A percentile compares a stretch with the other conserved stretches of the same genome.
Conservation (phyloP, 92 coral and sea anemone species). For the Epizoanthus stellaris region DNA sequence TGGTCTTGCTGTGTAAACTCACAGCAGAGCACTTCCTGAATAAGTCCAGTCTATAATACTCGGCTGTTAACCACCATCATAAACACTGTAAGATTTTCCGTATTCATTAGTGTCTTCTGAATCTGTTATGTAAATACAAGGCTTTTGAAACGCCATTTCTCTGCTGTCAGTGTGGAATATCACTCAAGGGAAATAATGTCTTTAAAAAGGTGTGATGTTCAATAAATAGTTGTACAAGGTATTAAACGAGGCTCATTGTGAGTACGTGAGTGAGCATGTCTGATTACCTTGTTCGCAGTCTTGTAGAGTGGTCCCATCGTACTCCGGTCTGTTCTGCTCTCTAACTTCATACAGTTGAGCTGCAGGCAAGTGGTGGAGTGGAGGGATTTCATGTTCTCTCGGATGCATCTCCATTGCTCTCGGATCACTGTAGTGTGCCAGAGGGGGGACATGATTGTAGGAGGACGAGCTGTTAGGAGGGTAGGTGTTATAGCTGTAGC, state of each 20-base stretch:
- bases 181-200: slow-evolving; percentile 52
- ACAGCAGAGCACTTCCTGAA: slow-evolving; percentile 17
- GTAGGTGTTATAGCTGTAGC: slow-evolving; percentile 73
- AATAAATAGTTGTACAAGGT: slow-evolving; percentile 67
- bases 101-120: neutral
- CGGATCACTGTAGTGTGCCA: slow-evolving; percentile 73
- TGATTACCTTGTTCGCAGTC: slow-evolving; percentile 87
- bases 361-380: slow-evolving; percentile 83
- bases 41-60: neutral
- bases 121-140: slow-evolving; percentile 56
- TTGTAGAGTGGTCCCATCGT: slow-evolving; percentile 58
- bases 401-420: slow-evolving; percentile 73
- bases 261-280: slow-evolving; percentile 34
- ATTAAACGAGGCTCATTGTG: slow-evolving; percentile 25
- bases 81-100: neutral
- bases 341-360: slow-evolving; percentile 60
- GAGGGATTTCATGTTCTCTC: slow-evolving; percentile 75
- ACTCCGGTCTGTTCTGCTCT: slow-evolving; percentile 46
- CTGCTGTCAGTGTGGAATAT: slow-evolving; percentile 28
- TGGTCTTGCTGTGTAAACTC: neutral
- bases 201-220: slow-evolving; percentile 70
- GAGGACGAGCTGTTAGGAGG: slow-evolving; percentile 71
- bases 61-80: neutral
- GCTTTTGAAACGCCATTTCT: slow-evolving; percentile 32
- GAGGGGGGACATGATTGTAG: slow-evolving; percentile 53